These are phyloP conservation scores for Rutpela maculata DNA, from an alignment of 2,888 invertebrate genomes.

Conservation along the genomic window DNA sequence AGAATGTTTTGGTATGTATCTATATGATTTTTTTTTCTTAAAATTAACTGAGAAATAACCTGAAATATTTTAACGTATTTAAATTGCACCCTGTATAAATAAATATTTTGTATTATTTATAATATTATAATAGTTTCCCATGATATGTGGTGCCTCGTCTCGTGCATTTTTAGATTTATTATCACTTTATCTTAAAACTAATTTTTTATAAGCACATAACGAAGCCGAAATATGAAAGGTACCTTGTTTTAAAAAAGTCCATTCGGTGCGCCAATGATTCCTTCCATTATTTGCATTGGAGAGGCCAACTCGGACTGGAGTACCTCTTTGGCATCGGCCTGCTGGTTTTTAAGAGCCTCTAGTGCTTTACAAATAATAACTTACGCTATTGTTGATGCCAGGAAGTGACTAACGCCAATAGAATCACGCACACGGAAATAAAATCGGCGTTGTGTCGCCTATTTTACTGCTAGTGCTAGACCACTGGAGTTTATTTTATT, in stretches of 20 bases:
- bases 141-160: too few relatives aligned
- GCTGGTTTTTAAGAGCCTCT: conserved; percentile 61
- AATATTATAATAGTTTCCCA: too few relatives aligned
- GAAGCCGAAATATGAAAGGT: neutral
- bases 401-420: conserved; percentile 57
- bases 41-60: too few relatives aligned
- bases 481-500: conserved; percentile 32
- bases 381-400: conserved; percentile 51
- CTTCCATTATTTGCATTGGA: conserved; percentile 57
- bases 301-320: conserved; percentile 67
- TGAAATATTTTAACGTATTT: too few relatives aligned
- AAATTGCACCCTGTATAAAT: too few relatives aligned
- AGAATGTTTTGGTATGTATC: too few relatives aligned
- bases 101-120: too few relatives aligned
- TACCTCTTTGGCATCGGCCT: conserved; percentile 65
- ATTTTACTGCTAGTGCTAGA: conserved; percentile 43
- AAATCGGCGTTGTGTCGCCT: conserved; percentile 47
- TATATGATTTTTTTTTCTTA: too few relatives aligned
- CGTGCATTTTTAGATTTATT: too few relatives aligned
- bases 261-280: conserved; percentile 39
- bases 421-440: conserved; percentile 48
- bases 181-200: too few relatives aligned
- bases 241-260: neutral
- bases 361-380: conserved; percentile 57
- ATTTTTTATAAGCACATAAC: too few relatives aligned